Evolutionary conservation across 2,797 vertebrate genomes (phyloP).

Genomic region (Chaetodon trifasciatus): DNA sequence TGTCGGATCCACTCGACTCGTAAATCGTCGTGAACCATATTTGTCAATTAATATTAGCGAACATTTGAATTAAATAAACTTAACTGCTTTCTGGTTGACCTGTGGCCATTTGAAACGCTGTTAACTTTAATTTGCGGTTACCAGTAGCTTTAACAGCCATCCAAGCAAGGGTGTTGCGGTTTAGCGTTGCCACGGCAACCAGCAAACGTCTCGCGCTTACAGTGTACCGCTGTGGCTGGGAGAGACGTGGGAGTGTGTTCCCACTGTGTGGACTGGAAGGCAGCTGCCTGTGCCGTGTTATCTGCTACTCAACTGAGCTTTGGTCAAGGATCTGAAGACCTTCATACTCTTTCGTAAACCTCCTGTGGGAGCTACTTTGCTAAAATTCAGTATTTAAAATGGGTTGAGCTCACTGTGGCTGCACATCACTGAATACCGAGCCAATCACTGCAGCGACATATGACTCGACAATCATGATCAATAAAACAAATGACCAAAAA

Average conservation of each 20-base stretch:
- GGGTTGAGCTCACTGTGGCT: not conserved
- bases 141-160: not conserved
- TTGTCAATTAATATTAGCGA: not conserved
- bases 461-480: not conserved
- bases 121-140: not conserved
- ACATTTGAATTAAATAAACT: not conserved
- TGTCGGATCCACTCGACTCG: conserved; percentile 91
- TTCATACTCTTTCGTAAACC: not conserved
- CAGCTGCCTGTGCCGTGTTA: not conserved
- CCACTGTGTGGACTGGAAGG: conserved; percentile 4
- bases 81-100: fast-evolving
- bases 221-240: too few relatives aligned
- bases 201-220: not conserved
- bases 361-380: not conserved
- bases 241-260: fast-evolving
- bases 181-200: conserved; percentile 27
- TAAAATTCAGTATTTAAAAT: not conserved
- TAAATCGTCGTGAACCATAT: conserved; percentile 87
- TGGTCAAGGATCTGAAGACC: not conserved
- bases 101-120: not conserved
- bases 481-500: not conserved
- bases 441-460: not conserved
- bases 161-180: not conserved
- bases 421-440: not conserved
- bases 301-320: not conserved